Percentiles rank a stretch among this genome's conserved stretches.
Evolutionary conservation across 2,113 vertebrate genomes (phyloP).

Genomic region (Corvus moneduloides): DNA sequence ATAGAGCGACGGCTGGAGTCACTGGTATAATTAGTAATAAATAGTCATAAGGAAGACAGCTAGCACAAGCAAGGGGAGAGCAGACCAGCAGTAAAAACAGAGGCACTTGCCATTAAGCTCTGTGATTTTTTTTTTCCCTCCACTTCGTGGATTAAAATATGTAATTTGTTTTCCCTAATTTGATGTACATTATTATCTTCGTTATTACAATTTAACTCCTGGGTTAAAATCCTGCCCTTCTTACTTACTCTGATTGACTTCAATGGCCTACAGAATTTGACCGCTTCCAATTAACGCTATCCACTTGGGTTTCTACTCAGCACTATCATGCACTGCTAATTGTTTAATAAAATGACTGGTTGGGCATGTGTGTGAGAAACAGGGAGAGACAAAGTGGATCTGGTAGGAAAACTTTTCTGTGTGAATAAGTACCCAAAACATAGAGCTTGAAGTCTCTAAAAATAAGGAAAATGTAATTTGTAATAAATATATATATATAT

Average conservation of each 20-base stretch:
- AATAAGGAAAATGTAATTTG: slow-evolving; percentile 52
- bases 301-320: slow-evolving; percentile 26
- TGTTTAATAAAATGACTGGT: not conserved
- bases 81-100: not conserved
- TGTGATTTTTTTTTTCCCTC: not conserved
- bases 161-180: slow-evolving; percentile 50
- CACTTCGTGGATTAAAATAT: slow-evolving; percentile 31
- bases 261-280: slow-evolving; percentile 10
- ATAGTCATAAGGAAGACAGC: slow-evolving; percentile 47
- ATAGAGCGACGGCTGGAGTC: not conserved
- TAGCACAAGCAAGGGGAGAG: not conserved
- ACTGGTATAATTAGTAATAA: slow-evolving; percentile 19
- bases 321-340: not conserved
- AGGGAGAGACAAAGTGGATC: not conserved
- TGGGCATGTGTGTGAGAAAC: not conserved
- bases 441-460: slow-evolving; percentile 10
- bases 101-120: not conserved
- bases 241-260: slow-evolving; percentile 42
- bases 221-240: slow-evolving; percentile 50
- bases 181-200: slow-evolving; percentile 29
- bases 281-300: not conserved
- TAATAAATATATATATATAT: slow-evolving; percentile 51
- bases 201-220: slow-evolving; percentile 48
- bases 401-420: not conserved
- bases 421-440: not conserved